Base-by-base conservation (phyloP, 2,888 invertebrate genomes). In the Calameuta pallipes region DNA sequence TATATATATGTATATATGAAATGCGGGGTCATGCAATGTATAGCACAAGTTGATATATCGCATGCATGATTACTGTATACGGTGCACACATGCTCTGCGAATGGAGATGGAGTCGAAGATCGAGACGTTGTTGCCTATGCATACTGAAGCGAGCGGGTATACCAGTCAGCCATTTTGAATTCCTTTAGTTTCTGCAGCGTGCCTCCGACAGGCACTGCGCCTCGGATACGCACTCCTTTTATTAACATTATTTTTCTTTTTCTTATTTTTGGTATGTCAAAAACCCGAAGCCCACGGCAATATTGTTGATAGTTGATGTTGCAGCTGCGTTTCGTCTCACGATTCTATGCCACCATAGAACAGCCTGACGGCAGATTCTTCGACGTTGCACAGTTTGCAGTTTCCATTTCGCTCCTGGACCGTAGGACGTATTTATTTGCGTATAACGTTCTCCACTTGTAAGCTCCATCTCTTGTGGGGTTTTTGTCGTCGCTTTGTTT, bases 271-370 rank as follows among this genome's bases (percentile, higher is more conserved):
- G 34, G 71, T 56, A n/a, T 77, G 79, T 82, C 77, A 74, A 89
- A 89, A 89, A 87, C 82, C 78, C 80, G 82, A 34, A 85, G 71
- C 84, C 83, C 81, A 77, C 70, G 84, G 89, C 89, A 90, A 90
- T 90, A 90, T 90, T 89, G 89, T 90, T 89, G 89, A 89, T 90
- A 89, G 86, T 90, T 89, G 89, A 90, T 90, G 90, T 89, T 88
- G 86, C 86, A 87, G 89, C 83, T 85, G 79, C 34, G 33, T 3
- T 80, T 77, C 77, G 77, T 78, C 76, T 37, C 75, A 75, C 74
- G 75, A 76, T 76, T 31, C 75, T 31, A 56, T 56, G 56, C 56
- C 9, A 23, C 56, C 2, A 23, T 31, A 31, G 71, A 31, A 34
- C 71, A 71, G 33, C 71, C 31, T 31, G 71, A 34, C 71, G 71